Base-by-base conservation (phyloP, 1,140 invertebrate species). In the Portunus trituberculatus region DNA sequence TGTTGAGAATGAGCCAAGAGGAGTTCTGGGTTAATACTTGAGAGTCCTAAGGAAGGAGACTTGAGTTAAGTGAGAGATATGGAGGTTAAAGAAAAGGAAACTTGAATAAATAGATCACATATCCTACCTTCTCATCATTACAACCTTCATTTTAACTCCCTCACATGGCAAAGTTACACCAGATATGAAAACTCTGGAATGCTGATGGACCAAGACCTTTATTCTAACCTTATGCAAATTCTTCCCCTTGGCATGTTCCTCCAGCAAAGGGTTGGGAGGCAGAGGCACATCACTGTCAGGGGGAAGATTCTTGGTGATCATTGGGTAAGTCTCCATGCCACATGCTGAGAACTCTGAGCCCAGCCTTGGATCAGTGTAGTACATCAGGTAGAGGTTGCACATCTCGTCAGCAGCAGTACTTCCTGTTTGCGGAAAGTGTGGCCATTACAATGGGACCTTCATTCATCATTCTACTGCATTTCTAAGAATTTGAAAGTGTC, bases 321-420 rank as follows among this genome's bases (percentile, higher is more conserved):
- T 91, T 25, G 83, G 90, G 67, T 92, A 95, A n/a, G 94, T 46
- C 59, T 96, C 93, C 29, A 91, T 94, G 0, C 91, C 87, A 93
- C 97, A 97, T 6, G 83, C 88, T 20, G 91, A 88, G 84, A 67
- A 96, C 29, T 96, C 94, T 0, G 94, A 89, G 3, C 96, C 96
- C 10, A n/a, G 20, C 46, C 94, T 95, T 0, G 96, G 94, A 46
- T 97, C 97, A 0, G 97, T 97, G 96, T 97, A 98, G 96, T 97
- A 98, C 98, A 98, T 98, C 25, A 98, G 96, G 96, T 98, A 98
- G 91, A 98, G 97, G 96, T 98, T 98, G 97, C 98, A 98, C 98
- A 98, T 98, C 96, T 98, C 98, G 97, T 98, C 98, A 46, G 97
- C 97, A 25, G 97, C 97, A 14, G 97, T 98, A 25, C 97, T 96